phyloP scores from a whole-genome alignment of 2,888 invertebrate species.

The Philonicus albiceps region DNA sequence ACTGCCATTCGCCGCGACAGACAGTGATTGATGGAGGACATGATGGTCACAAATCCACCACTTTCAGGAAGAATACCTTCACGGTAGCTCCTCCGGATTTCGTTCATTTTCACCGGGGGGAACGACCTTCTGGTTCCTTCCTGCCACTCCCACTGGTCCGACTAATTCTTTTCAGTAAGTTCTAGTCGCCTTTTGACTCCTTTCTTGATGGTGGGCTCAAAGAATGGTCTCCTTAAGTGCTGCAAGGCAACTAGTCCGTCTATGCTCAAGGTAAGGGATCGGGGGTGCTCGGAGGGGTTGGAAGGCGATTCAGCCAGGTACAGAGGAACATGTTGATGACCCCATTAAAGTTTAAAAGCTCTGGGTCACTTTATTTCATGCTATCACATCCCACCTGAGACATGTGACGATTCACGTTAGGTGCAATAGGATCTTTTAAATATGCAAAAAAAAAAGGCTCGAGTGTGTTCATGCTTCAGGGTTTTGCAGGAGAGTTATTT shows the following conservation, averaged over 20 bases:
- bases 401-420: not conserved
- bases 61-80: not conserved
- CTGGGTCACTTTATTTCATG: not conserved
- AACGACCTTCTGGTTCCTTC: not conserved
- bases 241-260: not conserved
- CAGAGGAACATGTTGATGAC: not conserved
- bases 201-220: not conserved
- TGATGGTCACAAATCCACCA: not conserved
- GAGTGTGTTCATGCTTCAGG: not conserved
- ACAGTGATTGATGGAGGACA: not conserved
- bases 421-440: not conserved
- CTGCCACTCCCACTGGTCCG: not conserved
- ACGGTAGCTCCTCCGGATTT: not conserved
- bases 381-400: not conserved
- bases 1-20: not conserved
- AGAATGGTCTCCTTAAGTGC: not conserved
- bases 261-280: not conserved
- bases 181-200: not conserved
- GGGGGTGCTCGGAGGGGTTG: not conserved
- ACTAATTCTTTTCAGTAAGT: not conserved
- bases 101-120: not conserved
- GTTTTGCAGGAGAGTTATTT: not conserved
- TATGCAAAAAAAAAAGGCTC: not conserved
- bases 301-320: not conserved
- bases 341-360: not conserved